Conservation (phyloP, 2,113 vertebrate genomes). For the Tursiops truncatus region DNA sequence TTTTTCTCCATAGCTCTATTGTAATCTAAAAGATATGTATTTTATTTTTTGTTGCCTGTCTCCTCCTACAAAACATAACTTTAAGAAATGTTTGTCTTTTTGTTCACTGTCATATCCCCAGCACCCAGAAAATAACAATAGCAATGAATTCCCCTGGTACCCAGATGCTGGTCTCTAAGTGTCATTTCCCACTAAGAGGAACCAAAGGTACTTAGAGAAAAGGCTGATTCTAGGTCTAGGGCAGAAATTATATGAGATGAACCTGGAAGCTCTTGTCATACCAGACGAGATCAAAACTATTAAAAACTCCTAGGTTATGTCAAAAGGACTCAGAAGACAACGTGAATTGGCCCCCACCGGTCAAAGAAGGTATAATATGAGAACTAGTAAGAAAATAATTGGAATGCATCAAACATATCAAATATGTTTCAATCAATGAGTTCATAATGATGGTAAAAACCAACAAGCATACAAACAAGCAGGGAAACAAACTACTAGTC, state of each 20-base stretch:
- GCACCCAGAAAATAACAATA: not conserved
- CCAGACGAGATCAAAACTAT: not conserved
- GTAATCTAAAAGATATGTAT: not conserved
- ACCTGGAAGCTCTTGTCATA: not conserved
- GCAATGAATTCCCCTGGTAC: not conserved
- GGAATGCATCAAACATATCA: not conserved
- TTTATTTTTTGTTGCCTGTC: not conserved
- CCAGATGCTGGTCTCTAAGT: not conserved
- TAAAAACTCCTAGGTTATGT: not conserved
- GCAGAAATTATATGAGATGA: not conserved
- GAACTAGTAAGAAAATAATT: not conserved
- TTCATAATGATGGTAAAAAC: slow-evolving; percentile 16
- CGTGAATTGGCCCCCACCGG: not conserved
- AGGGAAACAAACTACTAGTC: not conserved
- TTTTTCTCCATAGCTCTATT: not conserved
- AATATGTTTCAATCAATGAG: not conserved
- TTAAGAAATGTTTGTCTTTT: not conserved
- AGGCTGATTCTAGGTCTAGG: not conserved
- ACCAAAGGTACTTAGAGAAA: not conserved
- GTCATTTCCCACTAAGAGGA: not conserved
- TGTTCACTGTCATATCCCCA: not conserved
- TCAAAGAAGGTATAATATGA: not conserved
- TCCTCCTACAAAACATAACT: not conserved
- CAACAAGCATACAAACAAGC: not conserved
- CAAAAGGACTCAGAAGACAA: not conserved